Evolutionary conservation across 2,888 invertebrate species (phyloP), one percentile per base, ranked within the genome.

Genomic region (Peribatodes rhomboidaria): DNA sequence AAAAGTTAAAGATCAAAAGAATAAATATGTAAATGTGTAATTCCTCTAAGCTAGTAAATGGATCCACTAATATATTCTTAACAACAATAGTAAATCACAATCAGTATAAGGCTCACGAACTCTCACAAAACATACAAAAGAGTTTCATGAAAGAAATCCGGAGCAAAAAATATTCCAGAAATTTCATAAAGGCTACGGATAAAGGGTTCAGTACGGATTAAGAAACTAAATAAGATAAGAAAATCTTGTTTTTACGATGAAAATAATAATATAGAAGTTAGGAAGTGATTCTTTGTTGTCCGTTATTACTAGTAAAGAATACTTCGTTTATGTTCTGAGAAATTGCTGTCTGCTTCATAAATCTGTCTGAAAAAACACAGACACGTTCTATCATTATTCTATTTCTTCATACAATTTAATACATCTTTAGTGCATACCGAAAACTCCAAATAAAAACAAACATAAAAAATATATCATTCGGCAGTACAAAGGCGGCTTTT

Each of bases 1-100:
- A n/a, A n/a, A n/a, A n/a, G n/a, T n/a, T n/a, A n/a, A 61, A 61
- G 46, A 61, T 64, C 35, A 58, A 64, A 67, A 11, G 13, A 39
- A 44, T 57, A 61, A 41, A 53, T 50, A 67, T 61, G 60, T 57
- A 60, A 60, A 67, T 61, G 27, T 49, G 52, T 53, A 46, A 62
- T 31, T 42, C 52, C 18, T 42, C 1, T 39, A 67, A 73, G 66
- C 65, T 65, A 73, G 74, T 77, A 79, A 79, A 80, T 75, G 77
- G 79, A 77, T 76, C 76, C 76, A 71, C 75, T 77, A 70, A 77
- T 77, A 78, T 79, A 74, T 76, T 74, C 70, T 70, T 67, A 69
- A 72, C 71, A 74, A 76, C 73, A 74, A 80, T 74, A 73, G 79
- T 82, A 79, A 81, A 80, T 81, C 80, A 81, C 77, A 80, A 80